Percentiles rank a stretch among this genome's conserved stretches.
Conservation (phyloP, 1,140 invertebrate species). For the Dufourea novaeangliae region DNA sequence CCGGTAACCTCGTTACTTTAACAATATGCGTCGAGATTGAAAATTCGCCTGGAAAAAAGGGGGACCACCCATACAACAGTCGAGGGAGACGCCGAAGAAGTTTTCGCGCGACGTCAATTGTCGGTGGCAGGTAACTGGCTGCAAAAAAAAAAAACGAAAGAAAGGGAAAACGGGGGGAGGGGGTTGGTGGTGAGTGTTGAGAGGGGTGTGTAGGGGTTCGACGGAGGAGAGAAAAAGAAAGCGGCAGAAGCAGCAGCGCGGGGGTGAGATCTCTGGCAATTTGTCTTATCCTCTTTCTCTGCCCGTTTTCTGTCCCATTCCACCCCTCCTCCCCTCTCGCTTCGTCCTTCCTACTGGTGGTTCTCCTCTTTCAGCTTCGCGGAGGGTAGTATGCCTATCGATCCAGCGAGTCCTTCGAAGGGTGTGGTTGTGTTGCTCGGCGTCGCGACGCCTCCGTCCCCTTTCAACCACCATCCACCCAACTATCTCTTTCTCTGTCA, state of each 20-base stretch:
- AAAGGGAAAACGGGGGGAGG: not conserved
- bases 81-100: constrained; percentile 29
- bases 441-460: constrained; percentile 67
- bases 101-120: constrained; percentile 44
- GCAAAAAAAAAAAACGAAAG: constrained; percentile 22
- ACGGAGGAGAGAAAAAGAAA: constrained; percentile 27
- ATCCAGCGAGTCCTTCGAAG: constrained; percentile 70
- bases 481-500: constrained; percentile 7
- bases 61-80: not conserved
- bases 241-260: constrained; percentile 38
- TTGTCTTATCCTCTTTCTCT: constrained; percentile 72
- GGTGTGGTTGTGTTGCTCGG: constrained; percentile 77
- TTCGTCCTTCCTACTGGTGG: too few relatives aligned
- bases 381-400: constrained; percentile 75
- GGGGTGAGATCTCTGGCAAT: constrained; percentile 75
- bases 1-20: constrained; percentile 32
- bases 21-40: constrained; percentile 31
- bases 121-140: constrained; percentile 55
- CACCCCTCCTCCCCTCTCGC: constrained; percentile 36
- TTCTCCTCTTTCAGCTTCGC: constrained; percentile 54
- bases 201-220: too few relatives aligned
- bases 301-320: constrained; percentile 37
- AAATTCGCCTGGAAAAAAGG: constrained; percentile 22
- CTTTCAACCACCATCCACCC: constrained; percentile 7
- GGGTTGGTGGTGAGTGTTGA: not conserved